A percentile compares a stretch with the other conserved stretches of the same genome.
Conservation (phyloP, 2,888 invertebrate genomes). For the Tipula unca region DNA sequence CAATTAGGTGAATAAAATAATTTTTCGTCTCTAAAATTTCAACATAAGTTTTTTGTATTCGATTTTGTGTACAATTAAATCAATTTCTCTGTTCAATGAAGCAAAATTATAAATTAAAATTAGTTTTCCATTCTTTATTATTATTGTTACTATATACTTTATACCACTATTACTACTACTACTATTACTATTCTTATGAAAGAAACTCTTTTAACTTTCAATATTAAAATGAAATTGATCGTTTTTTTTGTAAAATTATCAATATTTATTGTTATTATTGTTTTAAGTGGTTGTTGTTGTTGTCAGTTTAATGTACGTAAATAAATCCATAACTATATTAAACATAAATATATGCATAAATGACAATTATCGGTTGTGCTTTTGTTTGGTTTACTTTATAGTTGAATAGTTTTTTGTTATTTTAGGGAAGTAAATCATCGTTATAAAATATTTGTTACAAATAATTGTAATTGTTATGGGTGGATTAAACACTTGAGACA, state of each 20-base stretch:
- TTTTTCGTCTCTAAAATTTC: neutral
- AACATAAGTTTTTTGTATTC: neutral
- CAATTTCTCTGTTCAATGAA: conserved; percentile 18
- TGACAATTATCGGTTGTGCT: neutral
- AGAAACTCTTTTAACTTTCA: neutral
- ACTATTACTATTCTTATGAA: neutral
- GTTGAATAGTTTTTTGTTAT: neutral
- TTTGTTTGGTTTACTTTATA: neutral
- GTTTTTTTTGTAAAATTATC: neutral
- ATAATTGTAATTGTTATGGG: too few species aligned
- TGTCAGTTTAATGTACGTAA: neutral
- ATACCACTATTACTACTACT: neutral
- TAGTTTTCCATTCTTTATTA: conserved; percentile 15
- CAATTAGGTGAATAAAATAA: neutral
- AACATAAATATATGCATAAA: neutral
- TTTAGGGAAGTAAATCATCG: neutral
- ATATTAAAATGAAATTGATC: neutral
- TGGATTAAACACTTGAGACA: too few species aligned
- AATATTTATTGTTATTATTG: neutral
- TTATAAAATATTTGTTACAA: too few species aligned
- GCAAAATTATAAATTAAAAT: conserved; percentile 18
- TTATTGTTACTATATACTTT: neutral
- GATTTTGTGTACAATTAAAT: neutral
- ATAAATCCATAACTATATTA: neutral
- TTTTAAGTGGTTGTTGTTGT: neutral